These are phyloP conservation scores for Drosophila paramelanica DNA, from an alignment of 2,888 invertebrate genomes.

Conservation along the genomic window DNA sequence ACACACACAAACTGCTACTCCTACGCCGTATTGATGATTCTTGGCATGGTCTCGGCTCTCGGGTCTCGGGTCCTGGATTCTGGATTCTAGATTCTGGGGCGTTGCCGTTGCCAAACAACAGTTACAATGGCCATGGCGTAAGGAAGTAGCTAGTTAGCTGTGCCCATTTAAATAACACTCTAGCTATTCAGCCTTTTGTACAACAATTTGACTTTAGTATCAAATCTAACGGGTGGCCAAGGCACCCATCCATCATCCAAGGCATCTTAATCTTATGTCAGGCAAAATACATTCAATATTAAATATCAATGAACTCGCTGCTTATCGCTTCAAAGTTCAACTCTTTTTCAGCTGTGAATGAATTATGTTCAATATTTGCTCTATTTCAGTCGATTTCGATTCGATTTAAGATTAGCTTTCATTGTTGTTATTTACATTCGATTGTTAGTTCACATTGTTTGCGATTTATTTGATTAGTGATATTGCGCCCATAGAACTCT, in stretches of 20 bases:
- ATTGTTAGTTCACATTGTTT: not conserved
- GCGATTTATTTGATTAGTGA: not conserved
- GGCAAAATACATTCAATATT: not conserved
- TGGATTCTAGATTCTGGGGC: slow-evolving; percentile 19
- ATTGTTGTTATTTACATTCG: not conserved
- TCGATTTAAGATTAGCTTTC: not conserved
- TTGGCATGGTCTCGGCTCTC: slow-evolving; percentile 5
- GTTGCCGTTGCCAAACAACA: slow-evolving; percentile 53
- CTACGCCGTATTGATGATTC: slow-evolving; percentile 8
- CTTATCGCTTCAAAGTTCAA: not conserved
- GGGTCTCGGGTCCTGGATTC: no score
- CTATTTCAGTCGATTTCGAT: no score
- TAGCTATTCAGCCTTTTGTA: slow-evolving; percentile 26
- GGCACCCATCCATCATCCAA: slow-evolving; percentile 20
- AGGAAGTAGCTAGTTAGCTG: slow-evolving; percentile 82
- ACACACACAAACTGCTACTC: slow-evolving; percentile 52
- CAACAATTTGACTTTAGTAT: slow-evolving; percentile 11
- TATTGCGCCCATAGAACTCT: not conserved
- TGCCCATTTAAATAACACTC: slow-evolving; percentile 76
- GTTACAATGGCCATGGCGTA: slow-evolving; percentile 72
- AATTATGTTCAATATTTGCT: not conserved
- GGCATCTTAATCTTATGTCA: not conserved
- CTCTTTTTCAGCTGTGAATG: slow-evolving; percentile 4
- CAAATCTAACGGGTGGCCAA: slow-evolving; percentile 21
- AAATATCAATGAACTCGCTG: not conserved